Evolutionary conservation across 2,797 vertebrate genomes (phyloP).

Genomic region (Crax fasciolata): DNA sequence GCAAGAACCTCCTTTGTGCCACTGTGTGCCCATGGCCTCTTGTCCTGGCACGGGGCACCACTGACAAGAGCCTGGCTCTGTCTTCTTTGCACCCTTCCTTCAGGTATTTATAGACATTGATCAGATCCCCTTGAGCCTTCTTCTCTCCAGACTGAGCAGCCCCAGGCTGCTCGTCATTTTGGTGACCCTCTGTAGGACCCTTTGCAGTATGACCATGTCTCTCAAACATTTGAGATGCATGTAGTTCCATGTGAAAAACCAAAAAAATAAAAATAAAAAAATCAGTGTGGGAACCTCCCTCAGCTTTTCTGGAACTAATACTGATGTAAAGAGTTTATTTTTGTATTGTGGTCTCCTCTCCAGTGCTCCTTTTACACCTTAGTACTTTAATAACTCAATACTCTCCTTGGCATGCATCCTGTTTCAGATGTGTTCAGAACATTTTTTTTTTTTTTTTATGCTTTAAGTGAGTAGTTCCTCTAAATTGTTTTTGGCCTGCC

Average conservation of each 20-base stretch:
- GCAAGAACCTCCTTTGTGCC: background rate
- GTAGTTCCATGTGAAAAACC: background rate
- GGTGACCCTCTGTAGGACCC: no score
- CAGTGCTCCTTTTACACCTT: background rate
- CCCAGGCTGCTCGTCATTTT: background rate
- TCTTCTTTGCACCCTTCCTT: background rate
- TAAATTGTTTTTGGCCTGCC: slow-evolving; percentile 44
- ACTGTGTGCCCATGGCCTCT: background rate
- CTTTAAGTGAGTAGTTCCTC: slow-evolving; percentile 6
- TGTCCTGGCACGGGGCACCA: background rate
- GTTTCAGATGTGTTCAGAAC: slow-evolving; percentile 12
- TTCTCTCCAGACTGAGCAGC: background rate
- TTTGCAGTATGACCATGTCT: background rate
- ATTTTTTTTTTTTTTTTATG: slow-evolving; percentile 3
- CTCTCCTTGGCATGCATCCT: background rate
- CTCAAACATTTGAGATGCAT: background rate
- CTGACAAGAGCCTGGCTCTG: background rate
- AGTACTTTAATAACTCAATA: slow-evolving; percentile 6
- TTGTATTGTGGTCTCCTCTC: background rate
- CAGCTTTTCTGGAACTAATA: background rate
- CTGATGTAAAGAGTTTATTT: background rate
- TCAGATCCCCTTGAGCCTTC: background rate
- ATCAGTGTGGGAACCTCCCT: background rate
- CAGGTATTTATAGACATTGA: background rate
- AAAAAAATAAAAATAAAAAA: background rate